Evolutionary conservation across 1,140 invertebrate species (phyloP).

Genomic region (Monomorium pharaonis): DNA sequence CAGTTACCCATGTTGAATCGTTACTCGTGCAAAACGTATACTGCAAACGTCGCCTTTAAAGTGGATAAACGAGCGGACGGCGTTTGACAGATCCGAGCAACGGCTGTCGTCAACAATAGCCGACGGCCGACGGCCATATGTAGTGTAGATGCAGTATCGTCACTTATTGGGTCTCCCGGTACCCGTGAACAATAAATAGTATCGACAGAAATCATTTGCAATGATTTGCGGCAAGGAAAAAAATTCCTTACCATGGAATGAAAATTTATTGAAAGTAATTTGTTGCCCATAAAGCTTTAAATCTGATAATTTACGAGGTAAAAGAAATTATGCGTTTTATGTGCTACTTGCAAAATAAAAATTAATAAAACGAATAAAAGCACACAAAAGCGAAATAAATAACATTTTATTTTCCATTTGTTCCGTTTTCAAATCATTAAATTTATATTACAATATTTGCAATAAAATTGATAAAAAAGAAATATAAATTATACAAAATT

Average conservation of each 20-base stretch:
- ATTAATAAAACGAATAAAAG: too few species aligned
- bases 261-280: too few species aligned
- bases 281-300: too few species aligned
- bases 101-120: constrained; percentile 12
- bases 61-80: neutral
- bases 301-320: too few species aligned
- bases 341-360: too few species aligned
- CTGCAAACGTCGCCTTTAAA: neutral
- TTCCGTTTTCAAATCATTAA: too few species aligned
- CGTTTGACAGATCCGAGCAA: constrained; percentile 2
- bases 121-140: neutral
- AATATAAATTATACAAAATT: neutral
- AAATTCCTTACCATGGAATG: too few species aligned
- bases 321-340: too few species aligned
- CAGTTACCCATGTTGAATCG: constrained; percentile 69
- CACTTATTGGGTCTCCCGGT: neutral
- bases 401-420: too few species aligned
- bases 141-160: neutral
- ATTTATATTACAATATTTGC: too few species aligned
- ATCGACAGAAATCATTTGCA: neutral
- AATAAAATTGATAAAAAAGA: neutral
- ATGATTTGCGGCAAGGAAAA: neutral
- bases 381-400: too few species aligned
- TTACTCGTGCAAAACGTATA: neutral
- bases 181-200: neutral